These are phyloP conservation scores for Saimiri boliviensis DNA, from an alignment of 2,113 vertebrate species.

Conservation along the genomic window DNA sequence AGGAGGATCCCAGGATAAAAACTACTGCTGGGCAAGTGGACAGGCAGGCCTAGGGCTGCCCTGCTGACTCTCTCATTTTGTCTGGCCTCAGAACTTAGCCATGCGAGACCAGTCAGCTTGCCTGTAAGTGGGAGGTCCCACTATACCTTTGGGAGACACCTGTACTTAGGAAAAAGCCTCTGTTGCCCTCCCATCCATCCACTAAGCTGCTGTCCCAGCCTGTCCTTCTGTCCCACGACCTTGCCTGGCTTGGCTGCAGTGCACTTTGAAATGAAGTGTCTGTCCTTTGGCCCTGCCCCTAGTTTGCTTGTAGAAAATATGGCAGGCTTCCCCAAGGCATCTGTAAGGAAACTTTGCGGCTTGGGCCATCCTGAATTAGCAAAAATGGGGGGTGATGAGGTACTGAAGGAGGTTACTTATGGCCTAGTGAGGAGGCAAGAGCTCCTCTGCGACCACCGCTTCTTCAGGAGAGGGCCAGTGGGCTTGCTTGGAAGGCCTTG, in stretches of 20 bases:
- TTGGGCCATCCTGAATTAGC: background rate
- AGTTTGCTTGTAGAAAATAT: conserved; percentile 18
- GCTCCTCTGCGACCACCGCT: background rate
- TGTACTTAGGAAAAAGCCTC: conserved; percentile 4
- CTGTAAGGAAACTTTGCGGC: background rate
- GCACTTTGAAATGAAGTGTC: conserved; percentile 56
- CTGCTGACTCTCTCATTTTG: background rate
- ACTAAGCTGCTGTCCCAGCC: background rate
- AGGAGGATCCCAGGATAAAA: background rate
- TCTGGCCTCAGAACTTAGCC: conserved; percentile 71
- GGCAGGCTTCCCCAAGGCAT: background rate
- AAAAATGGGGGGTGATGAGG: background rate
- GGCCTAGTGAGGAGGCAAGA: background rate
- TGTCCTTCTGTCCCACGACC: background rate
- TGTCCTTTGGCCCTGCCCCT: conserved; percentile 33
- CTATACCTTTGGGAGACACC: background rate
- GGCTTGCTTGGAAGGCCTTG: background rate
- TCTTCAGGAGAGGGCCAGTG: background rate
- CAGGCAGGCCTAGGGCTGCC: background rate
- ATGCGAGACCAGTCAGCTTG: conserved; percentile 84
- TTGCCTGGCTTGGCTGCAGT: conserved; percentile 51
- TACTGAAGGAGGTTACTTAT: background rate
- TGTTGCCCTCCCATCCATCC: background rate
- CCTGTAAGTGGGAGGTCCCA: conserved; percentile 25
- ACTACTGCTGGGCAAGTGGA: too few relatives aligned